Percentiles rank a stretch among this genome's conserved stretches.
phyloP scores from a whole-genome alignment of 1,140 invertebrate genomes.

The Diachasma alloeum region DNA sequence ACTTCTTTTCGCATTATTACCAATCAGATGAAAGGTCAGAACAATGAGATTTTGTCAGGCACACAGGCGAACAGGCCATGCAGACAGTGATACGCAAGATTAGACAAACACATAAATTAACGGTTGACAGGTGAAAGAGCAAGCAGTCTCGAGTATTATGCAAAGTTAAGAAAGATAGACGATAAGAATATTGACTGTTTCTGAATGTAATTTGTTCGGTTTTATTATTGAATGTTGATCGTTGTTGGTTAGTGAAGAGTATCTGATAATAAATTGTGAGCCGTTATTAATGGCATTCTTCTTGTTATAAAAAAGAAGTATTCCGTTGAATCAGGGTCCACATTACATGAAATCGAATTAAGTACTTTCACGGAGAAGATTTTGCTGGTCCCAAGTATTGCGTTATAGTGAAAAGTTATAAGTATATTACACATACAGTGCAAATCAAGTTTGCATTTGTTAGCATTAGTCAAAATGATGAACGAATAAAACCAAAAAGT shows the following conservation, averaged over 20 bases:
- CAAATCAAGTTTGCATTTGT: neutral
- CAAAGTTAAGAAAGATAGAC: neutral
- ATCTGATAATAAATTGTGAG: neutral
- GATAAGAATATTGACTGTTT: neutral
- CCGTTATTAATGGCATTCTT: neutral
- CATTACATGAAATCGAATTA: conserved; percentile 11
- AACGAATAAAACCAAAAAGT: neutral
- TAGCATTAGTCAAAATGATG: neutral
- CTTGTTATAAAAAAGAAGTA: neutral
- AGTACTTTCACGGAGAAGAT: conserved; percentile 1
- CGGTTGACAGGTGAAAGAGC: neutral
- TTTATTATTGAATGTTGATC: neutral
- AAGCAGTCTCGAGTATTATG: no score
- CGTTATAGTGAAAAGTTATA: neutral
- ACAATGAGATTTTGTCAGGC: neutral
- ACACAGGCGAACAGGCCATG: conserved; percentile 4
- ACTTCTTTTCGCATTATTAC: neutral
- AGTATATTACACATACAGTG: neutral
- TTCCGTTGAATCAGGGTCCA: neutral
- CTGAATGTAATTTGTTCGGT: neutral
- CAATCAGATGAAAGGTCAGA: neutral
- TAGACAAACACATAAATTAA: conserved; percentile 1
- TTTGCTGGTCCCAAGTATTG: conserved; percentile 7
- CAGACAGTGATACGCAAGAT: neutral
- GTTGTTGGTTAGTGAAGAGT: neutral